Base-by-base conservation (phyloP, 1,140 invertebrate genomes). In the Ceratina australensis region DNA sequence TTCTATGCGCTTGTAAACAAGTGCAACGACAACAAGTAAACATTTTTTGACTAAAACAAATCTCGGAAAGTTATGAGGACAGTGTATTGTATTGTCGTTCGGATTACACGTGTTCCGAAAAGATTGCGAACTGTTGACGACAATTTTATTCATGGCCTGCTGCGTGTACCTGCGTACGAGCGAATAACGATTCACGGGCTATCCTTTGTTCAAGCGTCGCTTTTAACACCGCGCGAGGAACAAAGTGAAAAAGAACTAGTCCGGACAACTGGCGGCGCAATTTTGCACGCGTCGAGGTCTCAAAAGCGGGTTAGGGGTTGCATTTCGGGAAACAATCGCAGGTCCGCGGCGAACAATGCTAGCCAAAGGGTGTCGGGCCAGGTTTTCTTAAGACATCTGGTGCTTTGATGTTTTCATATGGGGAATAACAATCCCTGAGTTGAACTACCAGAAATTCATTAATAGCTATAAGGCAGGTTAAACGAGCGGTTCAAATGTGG, bases 331-430 rank as follows among this genome's bases (percentile, higher is more conserved):
- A 47, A 49, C 63, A 22, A 75, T 75, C 54, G 22, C n/a, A 47
- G 66, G 69, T 76, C 42, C 66, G 24, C 66, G 20, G 28, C 13
- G 28, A 47, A 47, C 49, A 49, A 20, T 18, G 54, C 54, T 54
- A 15, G 20, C 24, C 20, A 42, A 8, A n/a, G 15, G 5, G 18
- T 42, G 26, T 47, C 50, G 52, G 20, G n/a, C 7, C 1, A 22
- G 67, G 13, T 24, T 60, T 79, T 64, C 71, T 66, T 52, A 33
- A 59, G 71, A 52, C 47, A 47, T 68, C 72, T 57, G 52, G 16
- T 47, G 72, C 81, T 83, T 84, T 83, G 82, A 84, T 84, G 82
- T 76, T 80, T 76, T 76, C 71, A 47, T 61, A 66, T 24, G 60
- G 20, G 24, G 33, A 26, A 79, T 33, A 63, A 68, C 26, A 60